Base-by-base conservation (phyloP, 2,797 vertebrate genomes). In the Megalops cyprinoides region DNA sequence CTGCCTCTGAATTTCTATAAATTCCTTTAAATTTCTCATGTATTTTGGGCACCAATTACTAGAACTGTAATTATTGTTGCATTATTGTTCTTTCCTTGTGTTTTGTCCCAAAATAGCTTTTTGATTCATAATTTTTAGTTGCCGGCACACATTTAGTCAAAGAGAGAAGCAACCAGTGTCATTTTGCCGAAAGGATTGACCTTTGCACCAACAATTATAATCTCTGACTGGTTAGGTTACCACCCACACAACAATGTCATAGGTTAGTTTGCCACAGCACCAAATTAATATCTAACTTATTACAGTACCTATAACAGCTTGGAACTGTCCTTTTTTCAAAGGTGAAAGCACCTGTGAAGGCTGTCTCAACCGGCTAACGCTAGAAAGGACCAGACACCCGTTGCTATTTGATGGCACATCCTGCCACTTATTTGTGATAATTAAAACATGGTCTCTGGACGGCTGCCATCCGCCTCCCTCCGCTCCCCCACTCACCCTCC, bases 391-490 rank as follows among this genome's bases (percentile, higher is more conserved):
- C 10, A 18, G 53, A 15, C 2, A 15, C 20, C 4, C 39, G 49
- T 20, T 15, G n/a, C 31, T 14, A 15, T 56, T 56, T 10, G 28
- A 56, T 76, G 74, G 74, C 44, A 42, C 23, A 60, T 15, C 15
- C 15, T 48, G 71, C 55, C n/a, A 58, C 34, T 78, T 80, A 80
- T 74, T 37, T 6, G 10, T 55, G 51, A 39, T 76, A 31, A 81
- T 81, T 46, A 81, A 80, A 75, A 48, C 44, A 28, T 75, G 25
- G 18, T 34, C 3, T 1, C 48, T 15, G 73, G 28, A 14, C 18
- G n/a, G 31, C 28, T 49, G 3, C 44, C 71, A 14, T 74, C 44
- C 10, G 6, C 18, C 14, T 3, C 46, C 71, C 48, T 49, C 5
- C 60, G 75, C 10, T 31, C 53, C 9, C 55, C 14, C 53, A 31